Percentiles rank a stretch among this genome's conserved stretches.
These are phyloP conservation scores for Troilus luridus DNA, from an alignment of 2,888 invertebrate species.

Conservation along the genomic window DNA sequence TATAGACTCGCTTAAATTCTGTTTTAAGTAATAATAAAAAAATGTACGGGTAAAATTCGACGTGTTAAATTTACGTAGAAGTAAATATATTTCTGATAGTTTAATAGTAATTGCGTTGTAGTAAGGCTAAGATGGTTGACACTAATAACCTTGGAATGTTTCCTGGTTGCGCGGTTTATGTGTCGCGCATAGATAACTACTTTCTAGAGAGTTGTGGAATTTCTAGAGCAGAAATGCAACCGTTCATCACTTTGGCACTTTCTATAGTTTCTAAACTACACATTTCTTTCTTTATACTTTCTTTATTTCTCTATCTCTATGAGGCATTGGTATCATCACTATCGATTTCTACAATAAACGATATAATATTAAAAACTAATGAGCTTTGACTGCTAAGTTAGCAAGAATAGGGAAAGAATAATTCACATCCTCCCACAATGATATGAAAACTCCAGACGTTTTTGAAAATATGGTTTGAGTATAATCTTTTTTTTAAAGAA, in stretches of 20 bases:
- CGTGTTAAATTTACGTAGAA: too few relatives aligned
- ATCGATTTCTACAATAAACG: too few relatives aligned
- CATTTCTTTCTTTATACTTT: neutral
- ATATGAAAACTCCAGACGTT: too few relatives aligned
- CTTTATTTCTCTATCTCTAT: neutral
- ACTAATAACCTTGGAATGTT: neutral
- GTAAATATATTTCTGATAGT: neutral
- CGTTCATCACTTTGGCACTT: constrained; percentile 1
- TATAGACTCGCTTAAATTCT: too few relatives aligned
- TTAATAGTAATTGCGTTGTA: neutral
- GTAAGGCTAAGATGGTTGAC: neutral
- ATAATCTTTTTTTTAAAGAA: too few relatives aligned
- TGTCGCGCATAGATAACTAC: neutral
- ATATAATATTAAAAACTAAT: too few relatives aligned
- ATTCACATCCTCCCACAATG: too few relatives aligned
- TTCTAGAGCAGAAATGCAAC: constrained; percentile 17
- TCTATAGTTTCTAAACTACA: constrained; percentile 7
- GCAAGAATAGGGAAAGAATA: too few relatives aligned
- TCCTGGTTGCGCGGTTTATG: neutral
- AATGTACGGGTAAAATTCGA: too few relatives aligned
- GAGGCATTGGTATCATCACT: neutral
- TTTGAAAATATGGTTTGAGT: too few relatives aligned
- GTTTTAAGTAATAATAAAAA: too few relatives aligned
- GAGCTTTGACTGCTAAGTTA: too few relatives aligned
- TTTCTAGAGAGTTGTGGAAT: constrained; percentile 1